Evolutionary conservation across 92 coral and sea anemone species (phyloP).

Genomic region (Pocillopora grandis): DNA sequence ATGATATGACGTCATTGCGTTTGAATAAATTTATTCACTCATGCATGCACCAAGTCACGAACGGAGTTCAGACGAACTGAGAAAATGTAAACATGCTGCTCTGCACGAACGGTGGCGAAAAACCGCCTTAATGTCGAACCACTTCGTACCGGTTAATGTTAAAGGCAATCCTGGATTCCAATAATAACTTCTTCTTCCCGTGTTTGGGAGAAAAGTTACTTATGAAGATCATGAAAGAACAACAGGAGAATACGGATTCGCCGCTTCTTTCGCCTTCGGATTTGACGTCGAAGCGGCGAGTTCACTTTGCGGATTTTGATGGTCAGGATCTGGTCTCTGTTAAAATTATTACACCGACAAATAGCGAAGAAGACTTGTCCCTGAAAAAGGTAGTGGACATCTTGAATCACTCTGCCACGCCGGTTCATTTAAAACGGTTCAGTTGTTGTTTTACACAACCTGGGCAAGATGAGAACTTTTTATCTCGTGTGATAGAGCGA

Average conservation of each 20-base stretch:
- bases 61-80: no score
- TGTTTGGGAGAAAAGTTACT: neutral
- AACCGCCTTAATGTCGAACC: neutral
- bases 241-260: conserved; percentile 9
- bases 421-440: conserved; percentile 26
- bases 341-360: conserved; percentile 86
- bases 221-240: conserved; percentile 25
- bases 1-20: no score
- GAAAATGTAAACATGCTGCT: conserved; percentile 12
- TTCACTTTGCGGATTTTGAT: conserved; percentile 91
- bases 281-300: conserved; percentile 64
- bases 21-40: no score
- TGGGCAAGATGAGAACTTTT: conserved; percentile 56
- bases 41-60: conserved; percentile 35
- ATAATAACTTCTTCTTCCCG: conserved; percentile 23
- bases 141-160: neutral
- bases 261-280: conserved; percentile 33
- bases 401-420: conserved; percentile 28
- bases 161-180: neutral
- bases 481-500: conserved; percentile 61
- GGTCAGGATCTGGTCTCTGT: conserved; percentile 91
- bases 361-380: conserved; percentile 81
- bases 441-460: conserved; percentile 79
- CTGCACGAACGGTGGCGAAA: neutral
- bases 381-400: conserved; percentile 27